Conservation (phyloP, 2,797 vertebrate species). For the Mormyrus hasselquistii region DNA sequence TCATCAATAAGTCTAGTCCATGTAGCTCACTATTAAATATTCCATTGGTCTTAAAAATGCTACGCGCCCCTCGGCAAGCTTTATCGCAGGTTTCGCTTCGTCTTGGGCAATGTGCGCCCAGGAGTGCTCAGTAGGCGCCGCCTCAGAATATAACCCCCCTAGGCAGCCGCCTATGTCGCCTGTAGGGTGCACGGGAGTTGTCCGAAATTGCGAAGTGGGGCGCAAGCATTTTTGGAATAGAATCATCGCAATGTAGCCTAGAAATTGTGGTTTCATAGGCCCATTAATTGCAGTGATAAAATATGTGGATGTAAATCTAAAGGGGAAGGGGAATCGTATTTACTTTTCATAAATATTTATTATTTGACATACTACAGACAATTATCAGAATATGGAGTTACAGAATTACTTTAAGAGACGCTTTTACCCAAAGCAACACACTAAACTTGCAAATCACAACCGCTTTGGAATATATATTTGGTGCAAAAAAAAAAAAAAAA, state of each 20-base stretch:
- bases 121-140: not conserved
- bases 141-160: not conserved
- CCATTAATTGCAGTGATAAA: not conserved
- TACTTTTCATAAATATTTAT: not conserved
- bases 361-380: conserved; percentile 1
- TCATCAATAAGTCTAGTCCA: not conserved
- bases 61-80: not conserved
- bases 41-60: not conserved
- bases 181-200: not conserved
- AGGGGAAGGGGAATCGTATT: not conserved
- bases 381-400: not conserved
- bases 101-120: not conserved
- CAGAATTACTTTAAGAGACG: not conserved
- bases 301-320: not conserved
- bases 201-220: not conserved
- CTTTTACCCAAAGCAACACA: not conserved
- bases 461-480: not conserved
- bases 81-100: not conserved
- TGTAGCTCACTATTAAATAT: not conserved
- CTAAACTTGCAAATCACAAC: not conserved
- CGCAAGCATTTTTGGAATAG: not conserved
- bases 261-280: not conserved
- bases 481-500: not conserved
- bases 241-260: not conserved
- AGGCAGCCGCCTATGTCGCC: not conserved